Evolutionary conservation across 2,888 invertebrate genomes (phyloP), one percentile per base, ranked within the genome.

Genomic region (Plutella xylostella): DNA sequence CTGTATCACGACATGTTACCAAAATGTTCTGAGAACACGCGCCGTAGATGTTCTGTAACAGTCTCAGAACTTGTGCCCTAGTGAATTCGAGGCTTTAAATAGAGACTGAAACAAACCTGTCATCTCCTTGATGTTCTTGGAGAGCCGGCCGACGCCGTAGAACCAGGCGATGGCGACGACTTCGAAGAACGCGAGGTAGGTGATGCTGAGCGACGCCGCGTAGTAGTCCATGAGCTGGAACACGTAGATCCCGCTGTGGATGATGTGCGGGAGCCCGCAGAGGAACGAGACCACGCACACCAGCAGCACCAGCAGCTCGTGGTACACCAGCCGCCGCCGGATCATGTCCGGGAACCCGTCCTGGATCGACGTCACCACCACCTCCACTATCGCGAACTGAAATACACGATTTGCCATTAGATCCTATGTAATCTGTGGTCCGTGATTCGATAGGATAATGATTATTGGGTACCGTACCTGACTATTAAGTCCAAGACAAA

Each of bases 161-260:
- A 94, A 92, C 96, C 96, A 97, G 4, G 94, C 90, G 49, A 97
- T 90, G 7, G 92, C 96, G 44, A 96, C 91, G 42, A 95, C 91
- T 86, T 97, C 96, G 63, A 96, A 96, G 75, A 97, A 96, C 28
- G 96, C 96, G 53, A 96, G 86, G 66, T 94, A 96, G 80, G 96
- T 92, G 43, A 96, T 92, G 45, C 96, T 93, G 57, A 96, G 90
- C 37, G 93, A 93, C 15, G 95, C 94, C n/a, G 96, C 94, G 68
- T 95, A 97, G 65, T 93, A 94, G 68, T 96, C 96, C 86, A 97
- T 92, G 54, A 97, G 70, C 83, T 95, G 95, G 69, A 96, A 94
- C 65, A 92, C 90, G 67, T 92, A 96, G 72, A 96, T 95, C 53
- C 96, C 96, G 54, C 95, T 94, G 78, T 94, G 91, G 57, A 94